A percentile compares a stretch with the other conserved stretches of the same genome.
These are phyloP conservation scores for Diaperis boleti DNA, from an alignment of 2,888 invertebrate species.

Conservation along the genomic window DNA sequence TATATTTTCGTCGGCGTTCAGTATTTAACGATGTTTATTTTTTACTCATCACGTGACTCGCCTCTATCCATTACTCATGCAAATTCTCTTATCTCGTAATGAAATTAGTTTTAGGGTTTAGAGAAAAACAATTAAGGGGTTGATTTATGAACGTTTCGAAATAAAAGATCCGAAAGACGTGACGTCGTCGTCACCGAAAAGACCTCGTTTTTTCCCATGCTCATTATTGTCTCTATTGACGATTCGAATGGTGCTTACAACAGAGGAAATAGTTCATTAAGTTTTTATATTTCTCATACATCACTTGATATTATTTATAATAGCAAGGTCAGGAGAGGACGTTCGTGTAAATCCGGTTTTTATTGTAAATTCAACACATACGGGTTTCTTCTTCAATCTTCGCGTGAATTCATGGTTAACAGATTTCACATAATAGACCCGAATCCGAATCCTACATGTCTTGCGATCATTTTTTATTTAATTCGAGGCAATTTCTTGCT, in stretches of 20 bases:
- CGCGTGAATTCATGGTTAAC: constrained; percentile 29
- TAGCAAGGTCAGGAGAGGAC: constrained; percentile 47
- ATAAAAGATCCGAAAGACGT: too few relatives aligned
- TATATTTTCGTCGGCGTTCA: too few relatives aligned
- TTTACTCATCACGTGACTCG: neutral
- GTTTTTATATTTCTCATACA: constrained; percentile 47
- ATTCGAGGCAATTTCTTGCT: constrained; percentile 31
- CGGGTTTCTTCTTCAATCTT: constrained; percentile 11
- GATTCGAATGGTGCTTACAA: constrained; percentile 25
- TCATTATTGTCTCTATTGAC: constrained; percentile 28
- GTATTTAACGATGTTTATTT: too few relatives aligned
- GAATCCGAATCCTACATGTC: too few relatives aligned
- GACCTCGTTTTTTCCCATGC: constrained; percentile 26
- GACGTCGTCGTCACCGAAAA: neutral
- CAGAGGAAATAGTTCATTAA: constrained; percentile 50
- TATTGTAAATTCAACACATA: constrained; percentile 49
- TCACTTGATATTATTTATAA: constrained; percentile 48
- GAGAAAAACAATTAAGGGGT: neutral
- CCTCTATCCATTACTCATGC: neutral
- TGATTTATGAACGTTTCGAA: neutral
- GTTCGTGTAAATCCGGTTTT: constrained; percentile 50
- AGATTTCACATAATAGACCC: constrained; percentile 19
- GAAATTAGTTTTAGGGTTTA: neutral
- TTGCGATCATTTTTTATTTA: constrained; percentile 26
- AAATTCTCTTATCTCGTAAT: neutral